Evolutionary conservation across 2,888 invertebrate genomes (phyloP).

Genomic region (Morpho deidamia): DNA sequence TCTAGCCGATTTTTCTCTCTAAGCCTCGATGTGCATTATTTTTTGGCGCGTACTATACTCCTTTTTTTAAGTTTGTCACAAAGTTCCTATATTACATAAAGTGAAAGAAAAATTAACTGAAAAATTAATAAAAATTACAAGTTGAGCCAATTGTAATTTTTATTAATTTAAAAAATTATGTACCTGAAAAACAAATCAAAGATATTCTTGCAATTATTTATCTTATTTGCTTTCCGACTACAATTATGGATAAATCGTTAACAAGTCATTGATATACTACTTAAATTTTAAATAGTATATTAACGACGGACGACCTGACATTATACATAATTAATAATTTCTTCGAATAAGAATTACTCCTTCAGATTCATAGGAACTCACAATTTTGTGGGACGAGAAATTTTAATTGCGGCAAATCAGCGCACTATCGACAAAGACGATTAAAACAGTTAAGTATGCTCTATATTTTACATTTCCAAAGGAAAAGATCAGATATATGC

Average conservation of each 20-base stretch:
- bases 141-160: constrained; percentile 14
- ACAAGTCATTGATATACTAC: background rate
- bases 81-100: background rate
- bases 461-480: too few relatives aligned
- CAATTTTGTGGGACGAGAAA: too few relatives aligned
- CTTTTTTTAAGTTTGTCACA: too few relatives aligned
- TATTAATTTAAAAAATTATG: too few relatives aligned
- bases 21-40: too few relatives aligned
- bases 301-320: background rate
- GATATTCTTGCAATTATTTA: background rate
- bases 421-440: too few relatives aligned
- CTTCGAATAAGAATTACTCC: background rate
- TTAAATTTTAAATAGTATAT: background rate
- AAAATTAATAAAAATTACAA: constrained; percentile 10
- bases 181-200: constrained; percentile 13
- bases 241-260: constrained; percentile 1
- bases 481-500: too few relatives aligned
- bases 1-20: too few relatives aligned
- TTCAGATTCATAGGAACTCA: too few relatives aligned
- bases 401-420: too few relatives aligned
- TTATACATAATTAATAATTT: background rate
- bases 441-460: too few relatives aligned
- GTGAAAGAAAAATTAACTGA: background rate
- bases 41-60: too few relatives aligned
- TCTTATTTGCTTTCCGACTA: constrained; percentile 8